These are phyloP conservation scores for Threskiornis aethiopicus DNA, from an alignment of 2,797 vertebrate species.

Conservation along the genomic window DNA sequence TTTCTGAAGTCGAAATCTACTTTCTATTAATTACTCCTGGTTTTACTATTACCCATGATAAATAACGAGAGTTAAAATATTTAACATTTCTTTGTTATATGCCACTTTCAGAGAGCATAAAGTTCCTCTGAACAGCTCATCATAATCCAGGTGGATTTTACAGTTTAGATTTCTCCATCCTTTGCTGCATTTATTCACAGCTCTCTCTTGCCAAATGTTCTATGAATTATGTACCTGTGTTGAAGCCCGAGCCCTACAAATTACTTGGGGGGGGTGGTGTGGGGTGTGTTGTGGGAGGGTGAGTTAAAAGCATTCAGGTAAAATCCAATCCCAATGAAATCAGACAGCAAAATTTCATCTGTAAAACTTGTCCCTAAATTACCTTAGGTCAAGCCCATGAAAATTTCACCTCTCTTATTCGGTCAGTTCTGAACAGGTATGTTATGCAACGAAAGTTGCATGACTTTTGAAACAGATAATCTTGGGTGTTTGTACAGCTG, in stretches of 20 bases:
- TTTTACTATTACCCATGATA: neutral
- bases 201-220: neutral
- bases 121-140: neutral
- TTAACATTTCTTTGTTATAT: neutral
- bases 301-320: neutral
- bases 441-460: neutral
- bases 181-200: neutral
- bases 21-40: neutral
- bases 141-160: neutral
- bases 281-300: neutral
- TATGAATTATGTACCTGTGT: neutral
- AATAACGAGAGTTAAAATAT: neutral
- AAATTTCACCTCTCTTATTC: neutral
- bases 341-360: neutral
- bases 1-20: neutral
- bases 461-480: neutral
- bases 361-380: neutral
- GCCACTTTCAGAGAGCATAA: neutral
- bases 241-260: neutral
- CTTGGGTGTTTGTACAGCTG: neutral
- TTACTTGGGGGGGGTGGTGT: neutral
- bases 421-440: neutral
- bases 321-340: neutral
- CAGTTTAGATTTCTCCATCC: neutral
- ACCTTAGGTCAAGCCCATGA: neutral